Evolutionary conservation across 2,113 vertebrate genomes (phyloP), one percentile per base, ranked within the genome.

Genomic region (Pimephales promelas): DNA sequence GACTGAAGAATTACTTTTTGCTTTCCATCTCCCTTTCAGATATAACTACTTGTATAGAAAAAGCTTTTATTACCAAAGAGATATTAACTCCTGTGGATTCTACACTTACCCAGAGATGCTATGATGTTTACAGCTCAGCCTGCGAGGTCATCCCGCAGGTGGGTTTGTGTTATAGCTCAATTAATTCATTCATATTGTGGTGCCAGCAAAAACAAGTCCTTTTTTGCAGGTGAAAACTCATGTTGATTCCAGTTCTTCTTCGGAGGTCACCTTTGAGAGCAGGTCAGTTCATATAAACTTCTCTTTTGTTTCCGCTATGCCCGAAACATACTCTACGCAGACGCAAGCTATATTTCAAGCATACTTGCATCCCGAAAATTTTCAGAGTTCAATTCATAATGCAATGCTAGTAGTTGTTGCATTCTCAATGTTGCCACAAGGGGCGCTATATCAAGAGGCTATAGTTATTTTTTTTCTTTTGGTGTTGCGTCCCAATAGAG

Each of bases 41-140:
- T 93, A 88, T 94, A 93, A 90, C 45, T 74, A 28, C 84, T 90
- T 88, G 86, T 91, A 92, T 88, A 91, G 94, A 95, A 89, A 92
- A 94, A 92, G 90, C 93, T 90, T 91, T 95, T 94, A 88, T 92
- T 89, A 94, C 92, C 94, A 94, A 90, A 89, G 90, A 93, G 87
- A 92, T 89, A 92, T 92, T 83, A 91, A 94, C 94, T 92, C 94
- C 92, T 81, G 91, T 93, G 91, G 93, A 94, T 92, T 93, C 86
- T 93, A 92, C 93, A 93, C 88, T 95, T 93, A 90, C 92, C 91
- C 92, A 88, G 88, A 89, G 85, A 92, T 93, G 93, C 93, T 93
- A 90, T 83, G 93, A 89, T 93, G 89, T 87, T 78, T 90, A 89
- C 90, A 92, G 54, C 62, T 89, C 91, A 66, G 84, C 88, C 86